A percentile compares a stretch with the other conserved stretches of the same genome.
Conservation (phyloP, 2,888 invertebrate genomes). For the Leucophenga maculata region DNA sequence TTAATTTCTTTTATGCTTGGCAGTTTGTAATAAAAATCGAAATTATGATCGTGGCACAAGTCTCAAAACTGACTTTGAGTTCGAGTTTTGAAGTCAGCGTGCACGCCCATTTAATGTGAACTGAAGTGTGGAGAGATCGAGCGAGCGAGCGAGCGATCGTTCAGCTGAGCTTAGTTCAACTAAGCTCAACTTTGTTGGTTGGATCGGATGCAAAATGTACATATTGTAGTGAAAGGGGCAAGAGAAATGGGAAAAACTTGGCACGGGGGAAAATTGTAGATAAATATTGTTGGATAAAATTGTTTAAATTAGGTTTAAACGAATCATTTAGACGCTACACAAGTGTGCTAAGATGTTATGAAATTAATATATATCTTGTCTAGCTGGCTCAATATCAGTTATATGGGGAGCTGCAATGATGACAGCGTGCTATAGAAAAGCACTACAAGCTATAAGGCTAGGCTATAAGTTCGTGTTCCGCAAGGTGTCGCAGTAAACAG, state of each 20-base stretch:
- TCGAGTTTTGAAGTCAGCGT: slow-evolving; percentile 28
- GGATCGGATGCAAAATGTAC: not conserved
- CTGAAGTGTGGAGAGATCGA: slow-evolving; percentile 25
- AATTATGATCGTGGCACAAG: slow-evolving; percentile 46
- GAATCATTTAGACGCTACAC: not conserved
- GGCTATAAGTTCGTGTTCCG: no score
- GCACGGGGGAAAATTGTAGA: not conserved
- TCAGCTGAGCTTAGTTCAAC: slow-evolving; percentile 16
- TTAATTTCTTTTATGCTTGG: no score
- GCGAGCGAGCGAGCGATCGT: slow-evolving; percentile 17
- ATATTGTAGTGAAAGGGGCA: not conserved
- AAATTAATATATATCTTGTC: no score
- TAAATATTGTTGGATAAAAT: not conserved
- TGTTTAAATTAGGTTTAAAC: not conserved
- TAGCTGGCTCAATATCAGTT: no score
- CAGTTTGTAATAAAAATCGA: slow-evolving; percentile 45
- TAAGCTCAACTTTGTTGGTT: not conserved
- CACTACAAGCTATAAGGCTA: no score
- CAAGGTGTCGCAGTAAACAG: no score
- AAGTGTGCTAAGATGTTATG: no score
- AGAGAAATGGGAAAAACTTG: not conserved
- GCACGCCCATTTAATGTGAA: slow-evolving; percentile 29
- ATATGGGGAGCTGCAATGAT: no score
- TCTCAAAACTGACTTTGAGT: slow-evolving; percentile 3
- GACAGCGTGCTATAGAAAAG: no score